Conservation (phyloP, 2,113 vertebrate genomes). For the Oxyruncus cristatus region DNA sequence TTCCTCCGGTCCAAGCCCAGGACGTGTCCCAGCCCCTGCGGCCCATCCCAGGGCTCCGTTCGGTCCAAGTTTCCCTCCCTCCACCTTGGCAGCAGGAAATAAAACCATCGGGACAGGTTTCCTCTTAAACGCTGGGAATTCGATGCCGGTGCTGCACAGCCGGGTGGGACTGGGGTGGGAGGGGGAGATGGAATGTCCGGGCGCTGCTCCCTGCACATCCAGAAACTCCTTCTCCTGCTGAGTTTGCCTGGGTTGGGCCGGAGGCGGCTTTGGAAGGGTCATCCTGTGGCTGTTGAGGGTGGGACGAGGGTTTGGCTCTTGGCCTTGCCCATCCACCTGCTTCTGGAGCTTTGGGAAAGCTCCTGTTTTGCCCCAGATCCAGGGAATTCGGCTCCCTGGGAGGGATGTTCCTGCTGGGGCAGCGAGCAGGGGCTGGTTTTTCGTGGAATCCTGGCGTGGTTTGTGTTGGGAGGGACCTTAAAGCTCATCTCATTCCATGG, state of each 20-base stretch:
- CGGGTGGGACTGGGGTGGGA: background rate
- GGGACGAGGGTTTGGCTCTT: background rate
- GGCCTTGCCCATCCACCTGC: rapidly evolving
- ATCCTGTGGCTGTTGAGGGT: rapidly evolving
- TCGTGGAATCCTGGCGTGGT: background rate
- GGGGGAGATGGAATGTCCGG: background rate
- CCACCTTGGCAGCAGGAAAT: rapidly evolving
- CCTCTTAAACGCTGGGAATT: background rate
- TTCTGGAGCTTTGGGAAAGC: background rate
- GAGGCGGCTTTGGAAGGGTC: rapidly evolving
- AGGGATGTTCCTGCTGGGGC: rapidly evolving
- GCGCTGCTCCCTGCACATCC: background rate
- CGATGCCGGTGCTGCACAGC: background rate
- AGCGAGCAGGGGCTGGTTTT: background rate
- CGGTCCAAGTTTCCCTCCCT: background rate
- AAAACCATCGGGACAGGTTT: background rate
- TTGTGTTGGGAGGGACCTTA: background rate
- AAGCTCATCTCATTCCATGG: background rate
- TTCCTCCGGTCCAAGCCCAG: background rate
- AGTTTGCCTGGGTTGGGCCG: background rate
- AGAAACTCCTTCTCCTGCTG: background rate
- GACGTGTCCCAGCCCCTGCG: rapidly evolving
- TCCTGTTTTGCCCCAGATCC: no score
- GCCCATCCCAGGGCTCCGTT: rapidly evolving
- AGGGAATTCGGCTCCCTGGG: rapidly evolving